Percentiles rank a stretch among this genome's conserved stretches.
phyloP scores from a whole-genome alignment of 1,140 invertebrate species.

The Cardiocondyla obscurior region DNA sequence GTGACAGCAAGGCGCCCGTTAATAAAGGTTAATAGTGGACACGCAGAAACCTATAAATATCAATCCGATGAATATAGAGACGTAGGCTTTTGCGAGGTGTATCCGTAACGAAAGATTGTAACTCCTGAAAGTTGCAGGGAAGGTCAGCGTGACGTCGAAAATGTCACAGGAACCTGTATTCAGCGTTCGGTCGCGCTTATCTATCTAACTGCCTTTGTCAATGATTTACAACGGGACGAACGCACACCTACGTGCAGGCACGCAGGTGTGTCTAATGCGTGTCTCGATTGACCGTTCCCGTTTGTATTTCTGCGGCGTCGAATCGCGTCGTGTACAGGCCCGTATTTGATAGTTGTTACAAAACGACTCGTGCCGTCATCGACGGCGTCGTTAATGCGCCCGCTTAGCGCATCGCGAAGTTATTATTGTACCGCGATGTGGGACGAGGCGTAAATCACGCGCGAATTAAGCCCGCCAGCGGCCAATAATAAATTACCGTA shows the following conservation, averaged over 20 bases:
- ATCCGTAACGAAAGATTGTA: neutral
- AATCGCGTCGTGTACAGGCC: conserved; percentile 33
- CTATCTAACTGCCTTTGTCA: conserved; percentile 56
- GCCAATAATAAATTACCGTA: conserved; percentile 45
- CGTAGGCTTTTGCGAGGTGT: neutral
- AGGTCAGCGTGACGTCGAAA: conserved; percentile 52
- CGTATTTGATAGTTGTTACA: conserved; percentile 26
- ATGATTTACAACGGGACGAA: conserved; percentile 61
- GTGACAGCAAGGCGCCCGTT: neutral
- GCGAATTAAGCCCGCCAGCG: conserved; percentile 50
- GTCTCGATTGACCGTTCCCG: conserved; percentile 36
- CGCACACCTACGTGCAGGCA: neutral
- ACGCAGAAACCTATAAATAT: conserved; percentile 3
- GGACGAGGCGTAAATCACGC: conserved; percentile 62
- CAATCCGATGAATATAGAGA: conserved; percentile 10
- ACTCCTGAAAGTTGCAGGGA: conserved; percentile 14
- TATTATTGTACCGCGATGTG: conserved; percentile 62
- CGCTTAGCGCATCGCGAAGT: conserved; percentile 66
- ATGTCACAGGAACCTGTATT: conserved; percentile 61
- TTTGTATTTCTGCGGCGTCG: conserved; percentile 28
- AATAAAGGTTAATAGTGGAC: conserved; percentile 16
- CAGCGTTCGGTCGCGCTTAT: neutral
- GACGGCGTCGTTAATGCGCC: conserved; percentile 53
- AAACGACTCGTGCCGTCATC: conserved; percentile 39
- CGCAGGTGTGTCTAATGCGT: neutral